Evolutionary conservation across 2,888 invertebrate genomes (phyloP), one percentile per base, ranked within the genome.

Genomic region (Amblyjoppa fuscipennis): DNA sequence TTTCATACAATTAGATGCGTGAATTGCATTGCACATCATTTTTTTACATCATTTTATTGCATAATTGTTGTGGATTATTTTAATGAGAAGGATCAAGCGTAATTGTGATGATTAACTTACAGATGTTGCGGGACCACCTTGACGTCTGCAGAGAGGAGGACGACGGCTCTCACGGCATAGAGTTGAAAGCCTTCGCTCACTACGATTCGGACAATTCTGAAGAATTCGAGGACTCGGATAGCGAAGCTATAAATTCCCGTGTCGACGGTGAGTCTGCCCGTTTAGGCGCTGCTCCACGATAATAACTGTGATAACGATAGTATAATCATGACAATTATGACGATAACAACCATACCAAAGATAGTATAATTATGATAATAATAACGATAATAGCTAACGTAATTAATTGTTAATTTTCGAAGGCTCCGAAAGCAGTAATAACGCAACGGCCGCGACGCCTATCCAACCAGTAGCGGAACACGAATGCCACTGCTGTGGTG

Each of bases 401-500:
- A n/a, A 53, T 5, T 5, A 53, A 66, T 51, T 4, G 3, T 53
- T 20, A 13, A n/a, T 28, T 5, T 7, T 59, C 5, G 6, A 13
- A 85, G 85, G 34, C 25, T 34, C 80, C 20, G 49, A 85, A 45
- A 74, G 79, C 45, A 13, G 51, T 3, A 68, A 76, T 3, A 66
- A 79, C 0, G 90, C 92, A 9, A 90, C 91, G 25, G 90, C 88
- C 11, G 91, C 90, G n/a, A 87, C 91, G 25, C 80, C 88, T 20
- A 93, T 93, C 59, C 91, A 90, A 64, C 93, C 93, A 5, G 93
- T 93, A 41, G 84, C 88, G 2, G 93, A 92, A 66, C 90, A 89
- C 90, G 94, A 95, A 82, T 96, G 96, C 89, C 95, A 95, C 79
- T 96, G 96, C 87, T 96, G 96, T 89, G 95, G 95, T 0, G 96